phyloP scores from a whole-genome alignment of 2,797 vertebrate genomes.

The Cephalopachus bancanus region DNA sequence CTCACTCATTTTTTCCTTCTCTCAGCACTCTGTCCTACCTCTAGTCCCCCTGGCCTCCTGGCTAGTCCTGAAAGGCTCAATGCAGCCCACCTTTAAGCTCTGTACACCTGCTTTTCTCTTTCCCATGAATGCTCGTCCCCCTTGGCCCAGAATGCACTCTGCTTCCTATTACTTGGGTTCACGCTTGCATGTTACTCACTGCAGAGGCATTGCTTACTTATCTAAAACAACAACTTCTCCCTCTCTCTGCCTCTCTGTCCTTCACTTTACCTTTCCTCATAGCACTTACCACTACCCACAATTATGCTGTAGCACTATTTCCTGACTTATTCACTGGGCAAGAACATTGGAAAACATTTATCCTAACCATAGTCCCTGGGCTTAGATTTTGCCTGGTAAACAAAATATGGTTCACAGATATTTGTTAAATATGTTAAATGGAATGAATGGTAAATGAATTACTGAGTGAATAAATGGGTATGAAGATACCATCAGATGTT shows the following conservation, averaged over 20 bases:
- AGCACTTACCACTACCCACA: background rate
- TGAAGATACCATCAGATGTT: background rate
- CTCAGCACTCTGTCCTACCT: background rate
- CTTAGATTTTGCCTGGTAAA: background rate
- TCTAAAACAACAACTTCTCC: background rate
- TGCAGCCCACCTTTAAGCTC: background rate
- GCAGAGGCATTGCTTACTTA: background rate
- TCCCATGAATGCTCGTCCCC: background rate
- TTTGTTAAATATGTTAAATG: background rate
- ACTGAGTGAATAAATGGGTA: background rate
- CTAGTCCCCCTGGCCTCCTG: background rate
- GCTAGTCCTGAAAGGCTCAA: background rate
- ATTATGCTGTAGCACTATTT: background rate
- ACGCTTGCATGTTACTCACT: background rate
- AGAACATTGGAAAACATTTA: background rate
- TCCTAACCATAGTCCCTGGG: background rate
- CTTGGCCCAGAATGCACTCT: background rate
- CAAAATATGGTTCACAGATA: background rate
- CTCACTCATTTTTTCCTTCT: background rate
- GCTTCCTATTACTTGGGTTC: background rate
- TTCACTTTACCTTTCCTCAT: conserved; percentile 10
- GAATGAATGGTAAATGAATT: background rate
- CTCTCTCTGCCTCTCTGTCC: background rate
- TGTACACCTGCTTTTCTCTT: background rate
- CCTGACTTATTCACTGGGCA: background rate